Base-by-base conservation (phyloP, 1,140 invertebrate species). In the Cydia pomonella region DNA sequence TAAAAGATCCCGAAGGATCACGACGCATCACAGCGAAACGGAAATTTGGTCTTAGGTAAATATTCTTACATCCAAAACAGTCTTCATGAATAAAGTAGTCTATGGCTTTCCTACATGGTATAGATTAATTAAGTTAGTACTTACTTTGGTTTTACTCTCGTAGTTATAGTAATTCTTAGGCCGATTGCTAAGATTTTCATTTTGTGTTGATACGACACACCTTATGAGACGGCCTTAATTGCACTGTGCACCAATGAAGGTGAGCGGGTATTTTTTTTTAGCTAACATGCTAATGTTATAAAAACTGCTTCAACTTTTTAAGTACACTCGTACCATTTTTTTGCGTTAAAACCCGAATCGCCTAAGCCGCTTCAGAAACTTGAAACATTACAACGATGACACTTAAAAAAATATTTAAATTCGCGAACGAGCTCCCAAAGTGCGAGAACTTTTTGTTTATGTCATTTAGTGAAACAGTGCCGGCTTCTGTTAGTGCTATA, bases 331-430 rank as follows among this genome's bases (percentile, higher is more conserved):
- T 23, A 59, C 50, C 25, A 5, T 50, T 5, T 38, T 38, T 38
- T 69, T 69, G 16, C n/a, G 29, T 69, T 33, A 33, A 69, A 69
- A 18, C 29, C 29, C 16, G 29, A 38, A 21, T 38, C 71, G 69
- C 77, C 75, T 73, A 44, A 73, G 77, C 76, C 76, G 73, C 66
- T 78, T 76, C 75, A 78, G 64, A 64, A 82, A 79, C 80, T 82
- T 79, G 63, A 73, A 50, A 75, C 77, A 80, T 82, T 80, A 80
- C 76, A 69, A 73, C 79, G 75, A 82, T 77, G 77, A 80, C 79
- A 75, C 74, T 69, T 69, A 69, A 69, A 75, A 82, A 82, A 81
- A 82, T 79, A 77, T 78, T 76, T 73, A 75, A 73, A 80, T 75
- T 82, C 79, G 75, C 80, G 80, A 80, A 82, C 79, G 79, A 79